Evolutionary conservation across 2,888 invertebrate species (phyloP), one percentile per base, ranked within the genome.

Genomic region (Yponomeuta sedellus): DNA sequence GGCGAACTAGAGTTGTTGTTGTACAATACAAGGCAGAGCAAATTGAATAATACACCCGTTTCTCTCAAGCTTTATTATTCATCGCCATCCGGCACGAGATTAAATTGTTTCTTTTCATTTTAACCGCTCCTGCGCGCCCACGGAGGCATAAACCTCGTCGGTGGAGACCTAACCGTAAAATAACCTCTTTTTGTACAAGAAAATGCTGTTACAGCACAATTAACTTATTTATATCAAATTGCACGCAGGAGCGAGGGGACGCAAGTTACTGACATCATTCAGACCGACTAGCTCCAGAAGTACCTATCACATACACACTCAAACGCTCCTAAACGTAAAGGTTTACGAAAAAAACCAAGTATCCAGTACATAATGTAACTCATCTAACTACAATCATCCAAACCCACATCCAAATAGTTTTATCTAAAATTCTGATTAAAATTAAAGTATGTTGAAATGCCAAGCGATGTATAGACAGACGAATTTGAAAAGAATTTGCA

Each of bases 31-130:
- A 52, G 16, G 44, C 16, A 52, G 44, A 52, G 44, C 44, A 12
- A 52, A 52, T 52, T 52, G 44, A 52, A 52, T 52, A 52, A 52
- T 52, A 52, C 44, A 52, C 16, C 44, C 44, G 44, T 52, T 52
- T 52, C 16, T 12, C 2, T 52, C 12, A 16, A 52, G 16, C 44
- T 52, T 52, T 52, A 52, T 52, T 52, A 52, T 52, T 52, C 44
- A 52, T 52, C 44, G 12, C 44, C 44, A 52, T 3, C 44, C 16
- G 34, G 44, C 16, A 16, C 44, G 12, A 52, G 44, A 52, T 52
- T 52, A 52, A 52, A 52, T 52, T 52, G 44, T 52, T 52, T 52
- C 44, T 52, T 44, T 52, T 52, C 44, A 3, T 52, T 52, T 52
- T 52, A 16, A 52, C 44, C 44, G 12, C 16, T 16, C 16, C 44